phyloP scores from a whole-genome alignment of 2,113 vertebrate species.

The Mohoua ochrocephala region DNA sequence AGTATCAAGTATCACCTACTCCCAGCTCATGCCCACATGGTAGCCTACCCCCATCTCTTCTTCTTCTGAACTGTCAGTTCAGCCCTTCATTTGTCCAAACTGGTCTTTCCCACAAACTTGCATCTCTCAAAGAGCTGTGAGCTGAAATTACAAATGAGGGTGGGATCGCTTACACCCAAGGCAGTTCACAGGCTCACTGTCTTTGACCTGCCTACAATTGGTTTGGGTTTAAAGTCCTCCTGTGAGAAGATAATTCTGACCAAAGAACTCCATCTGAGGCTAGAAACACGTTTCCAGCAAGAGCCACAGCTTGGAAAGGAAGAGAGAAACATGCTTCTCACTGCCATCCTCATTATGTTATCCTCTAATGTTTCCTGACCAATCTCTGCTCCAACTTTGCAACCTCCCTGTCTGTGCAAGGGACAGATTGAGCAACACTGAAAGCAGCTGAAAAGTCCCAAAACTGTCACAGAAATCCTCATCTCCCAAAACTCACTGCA shows the following conservation, averaged over 20 bases:
- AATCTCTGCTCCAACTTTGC: neutral
- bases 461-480: neutral
- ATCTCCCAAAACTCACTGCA: neutral
- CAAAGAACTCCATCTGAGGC: neutral
- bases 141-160: neutral
- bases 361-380: neutral
- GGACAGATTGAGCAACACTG: neutral
- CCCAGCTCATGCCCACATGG: neutral
- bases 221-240: neutral
- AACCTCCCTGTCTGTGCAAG: neutral
- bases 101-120: neutral
- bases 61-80: neutral
- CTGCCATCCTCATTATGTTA: neutral
- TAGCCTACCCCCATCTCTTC: neutral
- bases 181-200: neutral
- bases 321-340: neutral
- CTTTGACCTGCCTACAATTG: neutral
- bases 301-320: neutral
- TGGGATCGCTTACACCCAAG: neutral
- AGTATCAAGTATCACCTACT: neutral
- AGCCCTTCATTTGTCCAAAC: neutral
- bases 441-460: neutral
- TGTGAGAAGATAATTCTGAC: neutral
- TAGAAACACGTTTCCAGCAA: neutral
- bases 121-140: neutral